Evolutionary conservation across 2,113 vertebrate species (phyloP), one percentile per base, ranked within the genome.

Genomic region (Picathartes gymnocephalus): DNA sequence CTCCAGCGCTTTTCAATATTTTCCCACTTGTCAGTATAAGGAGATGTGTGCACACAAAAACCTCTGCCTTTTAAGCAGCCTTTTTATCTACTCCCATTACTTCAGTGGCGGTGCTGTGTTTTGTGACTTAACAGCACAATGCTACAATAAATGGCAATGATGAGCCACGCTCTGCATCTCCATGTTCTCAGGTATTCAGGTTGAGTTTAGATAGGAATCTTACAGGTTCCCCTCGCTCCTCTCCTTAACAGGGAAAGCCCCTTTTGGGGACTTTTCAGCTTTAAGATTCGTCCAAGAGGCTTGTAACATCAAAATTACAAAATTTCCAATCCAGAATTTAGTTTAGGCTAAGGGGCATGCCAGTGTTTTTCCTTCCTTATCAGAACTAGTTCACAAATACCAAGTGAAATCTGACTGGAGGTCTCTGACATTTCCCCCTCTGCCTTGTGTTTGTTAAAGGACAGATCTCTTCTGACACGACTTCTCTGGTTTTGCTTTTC

Each of bases 1-100:
- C 82, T 94, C 72, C 86, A 86, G 48, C 7, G 90, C 94, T 88
- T 92, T 79, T 88, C 90, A 86, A n/a, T 90, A 93, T 90, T 95
- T 90, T 77, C 72, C 68, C 65, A 28, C 86, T 92, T 72, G 86
- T 94, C 96, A 71, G 37, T 79, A 22, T 79, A 84, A 93, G 24
- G 20, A 92, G 86, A 81, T 50, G 69, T 57, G 45, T 2, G 42
- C 88, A 57, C 11, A 86, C 37, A 66, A 56, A 90, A 94, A 35
- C 60, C 82, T 86, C 73, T 60, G 82, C 82, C 53, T 90, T 70
- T 78, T 87, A 22, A 68, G 56, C 79, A 74, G 68, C 64, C 71
- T 64, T 83, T 90, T 96, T 31, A 94, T 81, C 94, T 65, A 3
- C 24, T 35, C 40, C 72, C 64, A 48, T 35, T 64, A 44, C 53